Base-by-base conservation (phyloP, 64 coral and sea anemone genomes). In the Stichodactyla helianthus region DNA sequence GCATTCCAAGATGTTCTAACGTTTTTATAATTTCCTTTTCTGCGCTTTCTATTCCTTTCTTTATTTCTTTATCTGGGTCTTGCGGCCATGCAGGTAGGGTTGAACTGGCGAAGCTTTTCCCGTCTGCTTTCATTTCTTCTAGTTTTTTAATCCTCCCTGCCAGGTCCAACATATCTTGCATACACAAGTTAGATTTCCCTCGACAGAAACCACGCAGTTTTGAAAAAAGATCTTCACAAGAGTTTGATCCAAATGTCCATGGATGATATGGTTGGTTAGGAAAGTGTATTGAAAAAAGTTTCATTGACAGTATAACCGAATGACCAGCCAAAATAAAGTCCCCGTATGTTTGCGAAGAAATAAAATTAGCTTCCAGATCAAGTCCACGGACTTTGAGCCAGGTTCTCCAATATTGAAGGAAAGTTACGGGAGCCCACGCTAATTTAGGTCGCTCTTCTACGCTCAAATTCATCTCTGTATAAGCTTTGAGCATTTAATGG, bases 11-110 rank as follows among this genome's bases (percentile, higher is more conserved):
- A 52, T 55, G 52, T n/a, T 86, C 89, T 51, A 79, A 53, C 17
- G 89, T 86, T 85, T 91, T 91, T 25, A 91, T 59, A 17, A 79
- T 82, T 91, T 91, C 19, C 56, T 86, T 91, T 85, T 90, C 82
- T 11, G 82, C 89, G 13, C 53, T 78, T 79, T 54, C 28, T 27
- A 90, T 90, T 31, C 89, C 83, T 77, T 28, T 57, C 44, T 77
- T 85, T 85, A 90, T 85, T 79, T 90, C 70, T 9, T 84, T 76
- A 54, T 90, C 83, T 51, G 84, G 84, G 52, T 77, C 55, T 85
- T 90, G 35, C 53, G 89, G 89, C 89, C 82, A 90, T 23, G 22
- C 31, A 50, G 70, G 86, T 53, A 18, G 31, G 50, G 52, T 27
- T 25, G 68, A 79, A 55, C 25, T 77, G 71, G 19, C 26, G 25